Percentiles rank a stretch among this genome's conserved stretches.
Evolutionary conservation across 2,888 invertebrate genomes (phyloP).

Genomic region (Atethmia centrago): DNA sequence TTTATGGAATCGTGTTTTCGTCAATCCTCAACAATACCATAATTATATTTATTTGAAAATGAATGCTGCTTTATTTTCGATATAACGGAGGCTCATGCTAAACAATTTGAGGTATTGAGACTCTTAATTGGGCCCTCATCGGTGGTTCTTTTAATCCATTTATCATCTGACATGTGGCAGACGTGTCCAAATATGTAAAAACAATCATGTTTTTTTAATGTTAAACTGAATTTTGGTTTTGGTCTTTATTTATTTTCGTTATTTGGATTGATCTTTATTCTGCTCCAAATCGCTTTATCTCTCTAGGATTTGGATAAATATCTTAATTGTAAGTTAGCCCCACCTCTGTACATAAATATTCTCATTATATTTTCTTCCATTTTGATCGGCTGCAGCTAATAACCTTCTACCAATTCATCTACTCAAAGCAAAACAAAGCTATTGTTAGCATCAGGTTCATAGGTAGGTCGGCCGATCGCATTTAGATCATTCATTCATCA

Average conservation of each 20-base stretch:
- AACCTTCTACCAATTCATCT: constrained; percentile 16
- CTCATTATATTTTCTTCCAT: constrained; percentile 16
- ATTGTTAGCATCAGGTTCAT: constrained; percentile 40
- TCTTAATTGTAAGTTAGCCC: too few relatives aligned
- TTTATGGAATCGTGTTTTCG: too few relatives aligned
- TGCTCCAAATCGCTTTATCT: background rate
- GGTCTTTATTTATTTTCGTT: background rate
- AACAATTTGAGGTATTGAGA: too few relatives aligned
- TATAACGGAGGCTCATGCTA: too few relatives aligned
- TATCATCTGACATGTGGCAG: too few relatives aligned
- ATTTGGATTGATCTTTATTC: background rate
- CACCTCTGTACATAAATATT: background rate
- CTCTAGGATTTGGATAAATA: background rate
- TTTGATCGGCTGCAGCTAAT: background rate
- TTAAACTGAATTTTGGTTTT: background rate
- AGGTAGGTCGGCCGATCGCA: constrained; percentile 28
- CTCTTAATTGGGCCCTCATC: too few relatives aligned
- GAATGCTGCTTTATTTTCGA: too few relatives aligned
- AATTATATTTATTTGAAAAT: too few relatives aligned
- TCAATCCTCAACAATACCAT: too few relatives aligned
- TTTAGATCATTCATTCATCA: constrained; percentile 44
- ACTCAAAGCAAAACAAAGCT: constrained; percentile 39
- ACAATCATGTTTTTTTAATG: too few relatives aligned
- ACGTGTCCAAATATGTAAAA: too few relatives aligned
- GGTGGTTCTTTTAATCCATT: too few relatives aligned